Evolutionary conservation across 2,797 vertebrate genomes (phyloP), one percentile per base, ranked within the genome.

Genomic region (Novumbra hubbsi): DNA sequence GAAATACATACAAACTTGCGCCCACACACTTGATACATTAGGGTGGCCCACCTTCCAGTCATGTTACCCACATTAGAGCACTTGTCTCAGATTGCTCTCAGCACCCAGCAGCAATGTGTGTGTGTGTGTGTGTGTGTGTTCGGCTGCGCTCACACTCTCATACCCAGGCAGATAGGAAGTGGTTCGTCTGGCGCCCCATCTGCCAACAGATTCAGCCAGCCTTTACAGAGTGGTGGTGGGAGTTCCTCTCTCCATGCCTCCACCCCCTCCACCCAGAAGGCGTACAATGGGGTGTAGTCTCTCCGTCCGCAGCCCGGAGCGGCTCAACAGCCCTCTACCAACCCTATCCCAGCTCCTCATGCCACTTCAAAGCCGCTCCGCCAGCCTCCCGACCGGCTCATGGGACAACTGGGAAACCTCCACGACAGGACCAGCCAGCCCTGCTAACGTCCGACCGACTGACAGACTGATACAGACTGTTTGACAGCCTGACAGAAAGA

Each of bases 151-250:
- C 41, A 3, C 41, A 45, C 41, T 45, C n/a, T 45, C 41, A 66
- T 45, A 48, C 21, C 41, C 17, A 60, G 63, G 32, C 72, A 34
- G 27, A 34, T 41, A 24, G 16, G n/a, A 28, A 5, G 38, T 57
- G 14, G 30, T 71, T 68, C 55, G 24, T 41, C 68, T 72, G 62
- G 71, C 73, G 32, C 74, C 28, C 73, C 38, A 45, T 73, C 75
- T 77, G 82, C 75, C 73, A 73, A 77, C 60, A 81, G 69, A 64
- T 76, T 67, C n/a, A 68, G 52, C 73, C 34, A 45, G 69, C 62
- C 62, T n/a, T 50, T 45, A n/a, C 19, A 48, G 66, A 57, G 69
- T 66, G 30, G 70, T 71, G 5, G 19, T 7, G 21, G 7, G 52
- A 52, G 48, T 21, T 64, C 52, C 38, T 17, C 12, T 17, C 27